Evolutionary conservation across 2,888 invertebrate genomes (phyloP).

Genomic region (Cerceris rybyensis): DNA sequence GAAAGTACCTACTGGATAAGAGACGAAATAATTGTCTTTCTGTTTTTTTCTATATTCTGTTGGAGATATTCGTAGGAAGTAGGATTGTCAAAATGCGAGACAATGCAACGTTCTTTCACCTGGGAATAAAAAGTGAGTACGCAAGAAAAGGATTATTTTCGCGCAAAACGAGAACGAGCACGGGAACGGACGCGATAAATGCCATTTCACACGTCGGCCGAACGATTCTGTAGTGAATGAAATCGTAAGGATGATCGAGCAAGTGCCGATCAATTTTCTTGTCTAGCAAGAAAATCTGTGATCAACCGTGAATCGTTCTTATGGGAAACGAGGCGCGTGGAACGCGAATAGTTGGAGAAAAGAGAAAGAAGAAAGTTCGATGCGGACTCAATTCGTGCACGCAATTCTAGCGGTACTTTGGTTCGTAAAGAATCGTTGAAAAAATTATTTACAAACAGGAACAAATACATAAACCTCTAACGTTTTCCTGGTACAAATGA

Average conservation of each 20-base stretch:
- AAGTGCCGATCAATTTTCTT: constrained; percentile 29
- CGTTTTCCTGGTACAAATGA: no score
- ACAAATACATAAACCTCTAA: neutral
- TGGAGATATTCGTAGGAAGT: no score
- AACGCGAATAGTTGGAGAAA: constrained; percentile 20
- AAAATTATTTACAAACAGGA: neutral
- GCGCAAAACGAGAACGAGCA: neutral
- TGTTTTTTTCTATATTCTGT: no score
- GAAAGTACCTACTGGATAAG: no score
- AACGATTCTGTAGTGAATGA: constrained; percentile 17
- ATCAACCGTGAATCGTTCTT: constrained; percentile 56
- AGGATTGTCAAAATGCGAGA: no score
- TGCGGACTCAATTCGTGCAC: constrained; percentile 11
- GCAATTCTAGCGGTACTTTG: constrained; percentile 16
- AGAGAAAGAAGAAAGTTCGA: constrained; percentile 11
- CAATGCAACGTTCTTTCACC: no score
- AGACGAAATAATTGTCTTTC: no score
- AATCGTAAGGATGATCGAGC: constrained; percentile 2
- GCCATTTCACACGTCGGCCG: neutral
- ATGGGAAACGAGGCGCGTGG: constrained; percentile 37
- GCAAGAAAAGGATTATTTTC: no score
- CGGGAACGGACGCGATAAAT: neutral
- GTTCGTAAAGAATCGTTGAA: neutral
- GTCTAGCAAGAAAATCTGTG: constrained; percentile 47
- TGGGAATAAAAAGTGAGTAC: no score